Conservation (phyloP, 2,888 invertebrate genomes). For the Choristoneura rosaceana region DNA sequence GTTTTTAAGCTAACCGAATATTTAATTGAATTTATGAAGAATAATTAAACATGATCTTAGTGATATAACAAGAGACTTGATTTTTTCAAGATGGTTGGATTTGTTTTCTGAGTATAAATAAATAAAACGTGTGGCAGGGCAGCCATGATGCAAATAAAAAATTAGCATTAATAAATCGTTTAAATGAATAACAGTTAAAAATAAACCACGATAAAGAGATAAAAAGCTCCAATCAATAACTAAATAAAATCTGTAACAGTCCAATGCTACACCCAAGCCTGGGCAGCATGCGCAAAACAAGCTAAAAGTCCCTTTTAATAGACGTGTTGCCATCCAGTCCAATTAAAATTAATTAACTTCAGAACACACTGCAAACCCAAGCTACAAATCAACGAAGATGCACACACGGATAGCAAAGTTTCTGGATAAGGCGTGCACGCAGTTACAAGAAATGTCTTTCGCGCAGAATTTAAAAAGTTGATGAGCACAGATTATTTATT, state of each 20-base stretch:
- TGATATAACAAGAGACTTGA: no score
- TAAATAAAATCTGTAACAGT: conserved; percentile 15
- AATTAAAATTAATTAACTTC: conserved; percentile 84
- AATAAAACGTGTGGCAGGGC: no score
- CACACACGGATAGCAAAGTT: conserved; percentile 68
- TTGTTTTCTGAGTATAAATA: no score
- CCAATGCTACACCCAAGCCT: conserved; percentile 12
- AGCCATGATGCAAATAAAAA: no score
- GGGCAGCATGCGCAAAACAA: conserved; percentile 24
- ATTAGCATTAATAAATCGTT: no score
- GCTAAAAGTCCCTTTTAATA: conserved; percentile 48
- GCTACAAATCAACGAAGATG: conserved; percentile 80
- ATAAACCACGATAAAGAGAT: not conserved
- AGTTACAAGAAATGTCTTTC: not conserved
- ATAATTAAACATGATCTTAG: no score
- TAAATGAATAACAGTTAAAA: not conserved
- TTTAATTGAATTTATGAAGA: no score
- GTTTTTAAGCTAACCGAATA: no score
- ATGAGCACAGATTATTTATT: not conserved
- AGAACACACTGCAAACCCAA: conserved; percentile 75
- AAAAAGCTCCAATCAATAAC: conserved; percentile 4
- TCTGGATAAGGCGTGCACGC: conserved; percentile 62
- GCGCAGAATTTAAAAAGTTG: not conserved
- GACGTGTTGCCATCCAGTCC: conserved; percentile 62
- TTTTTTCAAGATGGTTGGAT: no score